These are phyloP conservation scores for Meandrusa payeni DNA, from an alignment of 2,888 invertebrate species.

Conservation along the genomic window DNA sequence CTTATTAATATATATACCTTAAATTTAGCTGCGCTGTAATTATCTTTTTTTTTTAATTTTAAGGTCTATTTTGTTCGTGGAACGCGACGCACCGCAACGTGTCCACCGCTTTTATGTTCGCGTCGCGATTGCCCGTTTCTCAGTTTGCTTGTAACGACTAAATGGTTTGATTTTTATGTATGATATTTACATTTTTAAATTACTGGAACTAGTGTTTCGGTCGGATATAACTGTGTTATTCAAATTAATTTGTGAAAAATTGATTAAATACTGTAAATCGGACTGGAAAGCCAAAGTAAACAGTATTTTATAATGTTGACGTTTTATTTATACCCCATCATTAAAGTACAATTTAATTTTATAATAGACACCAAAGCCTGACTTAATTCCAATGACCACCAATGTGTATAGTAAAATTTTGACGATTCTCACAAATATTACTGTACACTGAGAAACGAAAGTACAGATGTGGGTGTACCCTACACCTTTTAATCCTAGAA, in stretches of 20 bases:
- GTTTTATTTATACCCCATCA: conserved; percentile 23
- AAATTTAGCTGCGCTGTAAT: conserved; percentile 73
- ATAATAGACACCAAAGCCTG: no score
- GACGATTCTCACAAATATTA: no score
- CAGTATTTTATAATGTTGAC: conserved; percentile 67
- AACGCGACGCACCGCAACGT: conserved; percentile 42
- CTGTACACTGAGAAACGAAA: no score
- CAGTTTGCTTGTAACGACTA: conserved; percentile 52
- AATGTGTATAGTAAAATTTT: no score
- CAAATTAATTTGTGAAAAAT: conserved; percentile 67
- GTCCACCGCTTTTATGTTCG: conserved; percentile 38
- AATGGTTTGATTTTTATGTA: conserved; percentile 54
- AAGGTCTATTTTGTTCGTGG: conserved; percentile 57
- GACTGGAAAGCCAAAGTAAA: conserved; percentile 80
- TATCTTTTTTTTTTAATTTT: conserved; percentile 71
- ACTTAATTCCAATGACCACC: no score
- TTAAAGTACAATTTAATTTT: no score
- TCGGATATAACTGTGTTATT: conserved; percentile 70
- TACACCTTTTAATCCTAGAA: no score
- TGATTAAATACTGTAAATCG: conserved; percentile 76
- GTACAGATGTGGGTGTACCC: no score
- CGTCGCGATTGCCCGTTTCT: conserved; percentile 39
- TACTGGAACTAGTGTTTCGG: conserved; percentile 63
- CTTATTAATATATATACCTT: conserved; percentile 76
- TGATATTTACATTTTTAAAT: conserved; percentile 54